Base-by-base conservation (phyloP, 2,797 vertebrate species). In the Acestrorhynchus altus region DNA sequence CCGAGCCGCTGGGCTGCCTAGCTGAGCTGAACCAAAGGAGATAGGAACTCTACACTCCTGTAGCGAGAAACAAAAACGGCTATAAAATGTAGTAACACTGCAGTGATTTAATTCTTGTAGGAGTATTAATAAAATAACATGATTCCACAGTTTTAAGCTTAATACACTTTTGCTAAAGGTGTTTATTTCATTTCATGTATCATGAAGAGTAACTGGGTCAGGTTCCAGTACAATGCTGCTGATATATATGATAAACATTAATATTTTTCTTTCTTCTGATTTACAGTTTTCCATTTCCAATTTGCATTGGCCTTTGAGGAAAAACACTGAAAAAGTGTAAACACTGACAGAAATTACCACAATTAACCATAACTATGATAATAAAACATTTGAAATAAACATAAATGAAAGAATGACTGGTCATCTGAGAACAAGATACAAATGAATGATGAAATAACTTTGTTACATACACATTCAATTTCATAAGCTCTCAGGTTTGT, bases 41-140 rank as follows among this genome's bases (percentile, higher is more conserved):
- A 16, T 69, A 72, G 79, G 70, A 64, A 72, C 63, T 81, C 68
- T 72, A 77, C 69, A 84, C 39, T 84, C 83, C 93, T 93, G 57
- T 22, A 61, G 69, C 60, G 61, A 81, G 78, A 74, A 82, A 75
- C 54, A 54, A 76, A 65, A 77, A 8, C 1, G 18, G 22, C 76
- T 24, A 67, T 68, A 75, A 79, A 76, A 22, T 56, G 26, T 26
- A 47, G 49, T 20, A 64, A 31, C 35, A 57, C 56, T 51, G 54
- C 8, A 20, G 49, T 44, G 39, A 54, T 76, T 64, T 67, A 3
- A 54, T 47, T 73, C 20, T 65, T 51, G 54, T 39, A 11, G 47
- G 44, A 26, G 42, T 26, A 64, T 54, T 63, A 56, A 52, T 56
- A 60, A 20, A 56, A 5, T 8, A 31, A 35, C n/a, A 39, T 13